Conservation (phyloP, 2,113 vertebrate genomes). For the Xenotilapia caudafasciata region DNA sequence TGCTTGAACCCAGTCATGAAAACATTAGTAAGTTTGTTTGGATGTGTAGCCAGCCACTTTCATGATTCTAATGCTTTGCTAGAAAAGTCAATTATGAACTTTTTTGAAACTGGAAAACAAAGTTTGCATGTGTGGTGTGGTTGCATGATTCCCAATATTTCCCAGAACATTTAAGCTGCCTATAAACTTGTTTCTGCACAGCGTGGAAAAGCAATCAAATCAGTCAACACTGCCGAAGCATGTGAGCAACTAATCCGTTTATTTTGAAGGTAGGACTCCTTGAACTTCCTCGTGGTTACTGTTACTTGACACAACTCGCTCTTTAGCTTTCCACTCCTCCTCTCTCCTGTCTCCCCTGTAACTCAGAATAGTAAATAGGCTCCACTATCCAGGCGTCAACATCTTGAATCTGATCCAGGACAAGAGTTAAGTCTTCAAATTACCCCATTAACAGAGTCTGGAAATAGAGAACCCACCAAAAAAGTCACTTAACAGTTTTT, state of each 20-base stretch:
- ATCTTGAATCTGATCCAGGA: constrained; percentile 13
- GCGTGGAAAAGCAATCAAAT: background rate
- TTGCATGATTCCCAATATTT: background rate
- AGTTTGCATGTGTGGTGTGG: background rate
- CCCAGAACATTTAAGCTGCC: background rate
- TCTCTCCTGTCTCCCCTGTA: constrained; percentile 11
- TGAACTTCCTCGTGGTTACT: background rate
- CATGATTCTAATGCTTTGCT: background rate
- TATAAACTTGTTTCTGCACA: background rate
- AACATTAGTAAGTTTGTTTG: background rate
- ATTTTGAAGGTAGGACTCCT: constrained; percentile 14
- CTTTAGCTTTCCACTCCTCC: background rate
- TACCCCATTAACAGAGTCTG: background rate
- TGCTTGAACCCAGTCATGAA: background rate
- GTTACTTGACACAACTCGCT: background rate
- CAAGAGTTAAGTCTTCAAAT: background rate
- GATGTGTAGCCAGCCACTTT: background rate
- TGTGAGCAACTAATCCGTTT: background rate
- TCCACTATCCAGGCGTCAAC: constrained; percentile 34
- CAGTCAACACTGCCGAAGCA: background rate
- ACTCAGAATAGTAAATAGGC: constrained; percentile 44
- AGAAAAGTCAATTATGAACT: background rate
- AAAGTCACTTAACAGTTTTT: background rate
- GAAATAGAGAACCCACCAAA: background rate
- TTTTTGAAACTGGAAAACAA: background rate